Percentiles rank a stretch among this genome's conserved stretches.
phyloP scores from a whole-genome alignment of 1,140 invertebrate genomes.

The Idris sp. region DNA sequence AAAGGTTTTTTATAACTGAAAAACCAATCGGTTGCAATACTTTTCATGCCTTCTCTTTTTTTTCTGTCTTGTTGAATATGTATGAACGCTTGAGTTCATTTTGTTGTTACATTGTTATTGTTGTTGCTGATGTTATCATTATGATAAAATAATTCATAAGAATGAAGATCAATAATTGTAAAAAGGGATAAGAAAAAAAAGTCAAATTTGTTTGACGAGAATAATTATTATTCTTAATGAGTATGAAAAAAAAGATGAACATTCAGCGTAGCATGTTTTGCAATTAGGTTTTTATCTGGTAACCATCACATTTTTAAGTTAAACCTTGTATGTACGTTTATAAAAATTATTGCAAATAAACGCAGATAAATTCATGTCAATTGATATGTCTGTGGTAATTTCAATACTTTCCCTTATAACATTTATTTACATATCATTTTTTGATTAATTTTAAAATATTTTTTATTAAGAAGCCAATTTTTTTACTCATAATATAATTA shows the following conservation, averaged over 20 bases:
- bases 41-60: neutral
- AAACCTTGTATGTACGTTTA: slow-evolving; percentile 43
- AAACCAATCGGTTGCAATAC: slow-evolving; percentile 19
- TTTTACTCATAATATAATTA: too few relatives aligned
- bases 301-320: slow-evolving; percentile 26
- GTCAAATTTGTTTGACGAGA: neutral
- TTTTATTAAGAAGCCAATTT: too few relatives aligned
- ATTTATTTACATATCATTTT: too few relatives aligned
- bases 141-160: slow-evolving; percentile 12
- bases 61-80: slow-evolving; percentile 30
- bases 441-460: too few relatives aligned
- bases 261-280: slow-evolving; percentile 18
- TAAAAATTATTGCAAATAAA: slow-evolving; percentile 56
- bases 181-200: neutral
- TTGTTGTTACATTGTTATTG: slow-evolving; percentile 44
- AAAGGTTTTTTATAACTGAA: slow-evolving; percentile 27
- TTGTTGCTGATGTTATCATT: slow-evolving; percentile 39
- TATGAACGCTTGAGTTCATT: slow-evolving; percentile 24
- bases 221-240: slow-evolving; percentile 7
- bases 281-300: slow-evolving; percentile 33
- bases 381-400: slow-evolving; percentile 19
- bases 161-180: neutral
- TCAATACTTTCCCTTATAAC: slow-evolving; percentile 1
- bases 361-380: slow-evolving; percentile 40
- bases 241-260: neutral